Conservation (phyloP, 2,113 vertebrate genomes). For the Todiramphus saurophagus region DNA sequence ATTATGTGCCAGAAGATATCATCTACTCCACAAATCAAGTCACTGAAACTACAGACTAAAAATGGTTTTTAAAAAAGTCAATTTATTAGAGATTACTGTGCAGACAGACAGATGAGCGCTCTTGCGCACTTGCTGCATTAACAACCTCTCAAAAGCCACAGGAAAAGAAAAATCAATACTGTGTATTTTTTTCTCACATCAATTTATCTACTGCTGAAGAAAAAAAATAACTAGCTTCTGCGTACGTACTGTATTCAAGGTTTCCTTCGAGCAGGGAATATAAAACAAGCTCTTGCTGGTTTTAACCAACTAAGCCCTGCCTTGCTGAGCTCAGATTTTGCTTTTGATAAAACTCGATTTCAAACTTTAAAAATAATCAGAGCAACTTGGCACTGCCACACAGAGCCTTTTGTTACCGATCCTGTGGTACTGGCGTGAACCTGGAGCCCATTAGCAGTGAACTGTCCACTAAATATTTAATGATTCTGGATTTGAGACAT, state of each 20-base stretch:
- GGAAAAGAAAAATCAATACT: conserved; percentile 50
- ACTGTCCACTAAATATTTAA: background rate
- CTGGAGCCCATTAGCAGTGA: background rate
- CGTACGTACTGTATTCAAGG: background rate
- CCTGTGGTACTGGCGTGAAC: background rate
- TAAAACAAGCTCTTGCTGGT: background rate
- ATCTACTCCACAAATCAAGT: conserved; percentile 55
- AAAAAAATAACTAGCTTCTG: background rate
- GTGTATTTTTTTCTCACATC: conserved; percentile 21
- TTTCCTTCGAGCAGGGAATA: background rate
- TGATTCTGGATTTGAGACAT: background rate
- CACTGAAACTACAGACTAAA: conserved; percentile 16
- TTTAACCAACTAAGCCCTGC: background rate
- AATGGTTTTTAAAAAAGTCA: conserved; percentile 38
- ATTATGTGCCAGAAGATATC: conserved; percentile 52
- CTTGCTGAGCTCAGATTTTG: background rate
- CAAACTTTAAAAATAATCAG: background rate
- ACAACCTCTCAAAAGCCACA: conserved; percentile 58
- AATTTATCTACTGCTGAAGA: conserved; percentile 31
- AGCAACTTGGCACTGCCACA: background rate
- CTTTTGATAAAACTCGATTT: background rate
- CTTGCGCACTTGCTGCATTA: conserved; percentile 31
- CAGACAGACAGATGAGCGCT: conserved; percentile 41
- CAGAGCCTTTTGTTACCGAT: background rate
- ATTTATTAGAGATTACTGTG: conserved; percentile 53